These are phyloP conservation scores for Clavelina lepadiformis DNA, from an alignment of 23 tunicate species.

Conservation along the genomic window DNA sequence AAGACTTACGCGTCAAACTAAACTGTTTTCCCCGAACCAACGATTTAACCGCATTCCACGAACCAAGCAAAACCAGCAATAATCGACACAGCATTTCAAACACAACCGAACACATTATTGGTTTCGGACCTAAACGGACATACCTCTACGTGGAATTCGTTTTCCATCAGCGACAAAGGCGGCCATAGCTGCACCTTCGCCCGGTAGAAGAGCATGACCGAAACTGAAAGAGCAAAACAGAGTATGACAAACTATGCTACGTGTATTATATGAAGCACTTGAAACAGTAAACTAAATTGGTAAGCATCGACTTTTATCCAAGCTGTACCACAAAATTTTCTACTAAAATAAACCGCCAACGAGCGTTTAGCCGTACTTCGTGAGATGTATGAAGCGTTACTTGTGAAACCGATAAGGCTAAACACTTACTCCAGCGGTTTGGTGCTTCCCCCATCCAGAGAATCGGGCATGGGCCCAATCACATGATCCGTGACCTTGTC, in stretches of 20 bases:
- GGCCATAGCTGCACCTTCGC: conserved; percentile 99
- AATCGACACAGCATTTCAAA: no score
- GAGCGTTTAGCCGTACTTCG: not conserved
- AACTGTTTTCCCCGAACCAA: no score
- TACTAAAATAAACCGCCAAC: no score
- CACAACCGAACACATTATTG: no score
- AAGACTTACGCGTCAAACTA: no score
- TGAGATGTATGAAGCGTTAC: not conserved
- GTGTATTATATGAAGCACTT: not conserved
- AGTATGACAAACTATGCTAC: not conserved
- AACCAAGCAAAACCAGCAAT: no score
- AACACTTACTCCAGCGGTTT: conserved; percentile 53
- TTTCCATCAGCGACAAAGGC: conserved; percentile 88
- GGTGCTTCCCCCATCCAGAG: conserved; percentile 20
- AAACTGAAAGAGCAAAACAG: conserved; percentile 19
- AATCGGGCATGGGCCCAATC: conserved; percentile 68
- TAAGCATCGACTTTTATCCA: no score
- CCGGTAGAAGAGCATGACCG: conserved; percentile 95
- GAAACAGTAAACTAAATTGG: no score
- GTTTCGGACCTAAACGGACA: no score
- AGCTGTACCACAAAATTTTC: no score
- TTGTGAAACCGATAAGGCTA: not conserved
- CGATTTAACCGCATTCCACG: no score
- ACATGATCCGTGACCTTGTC: conserved; percentile 10
- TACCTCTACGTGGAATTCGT: conserved; percentile 81